Percentiles rank a stretch among this genome's conserved stretches.
Evolutionary conservation across 2,888 invertebrate species (phyloP).

Genomic region (Drosophila planitibia): DNA sequence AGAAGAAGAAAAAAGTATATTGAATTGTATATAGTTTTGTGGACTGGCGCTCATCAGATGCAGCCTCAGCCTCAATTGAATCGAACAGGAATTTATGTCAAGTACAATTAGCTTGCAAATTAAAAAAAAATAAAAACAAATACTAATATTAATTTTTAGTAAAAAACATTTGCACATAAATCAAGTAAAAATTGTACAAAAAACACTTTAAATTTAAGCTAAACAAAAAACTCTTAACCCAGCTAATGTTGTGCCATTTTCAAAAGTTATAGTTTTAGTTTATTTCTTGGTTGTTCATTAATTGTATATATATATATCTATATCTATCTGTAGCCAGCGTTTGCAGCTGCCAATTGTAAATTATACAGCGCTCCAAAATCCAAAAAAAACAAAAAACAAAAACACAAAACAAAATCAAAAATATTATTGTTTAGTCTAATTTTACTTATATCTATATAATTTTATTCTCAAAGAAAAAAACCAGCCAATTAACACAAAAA

Average conservation of each 20-base stretch:
- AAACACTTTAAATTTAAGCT: slow-evolving; percentile 52
- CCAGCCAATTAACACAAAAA: slow-evolving; percentile 54
- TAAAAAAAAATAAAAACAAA: slow-evolving; percentile 29
- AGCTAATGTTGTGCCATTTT: slow-evolving; percentile 77
- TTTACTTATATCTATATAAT: slow-evolving; percentile 49
- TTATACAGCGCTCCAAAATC: slow-evolving; percentile 55
- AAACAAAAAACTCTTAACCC: slow-evolving; percentile 43
- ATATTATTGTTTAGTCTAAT: slow-evolving; percentile 56
- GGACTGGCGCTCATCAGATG: slow-evolving; percentile 69
- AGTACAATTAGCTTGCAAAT: slow-evolving; percentile 69
- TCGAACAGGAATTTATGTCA: slow-evolving; percentile 80
- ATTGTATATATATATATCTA: slow-evolving; percentile 59
- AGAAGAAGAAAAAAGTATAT: too few relatives aligned
- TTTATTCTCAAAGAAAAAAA: slow-evolving; percentile 78
- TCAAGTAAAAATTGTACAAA: slow-evolving; percentile 73
- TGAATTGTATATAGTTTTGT: slow-evolving; percentile 56
- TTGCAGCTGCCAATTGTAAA: slow-evolving; percentile 78
- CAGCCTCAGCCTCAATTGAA: slow-evolving; percentile 40
- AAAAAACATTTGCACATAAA: slow-evolving; percentile 68
- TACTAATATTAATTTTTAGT: slow-evolving; percentile 32
- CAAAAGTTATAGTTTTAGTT: slow-evolving; percentile 50
- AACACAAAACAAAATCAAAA: slow-evolving; percentile 42
- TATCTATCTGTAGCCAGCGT: slow-evolving; percentile 37
- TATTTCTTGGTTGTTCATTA: slow-evolving; percentile 40
- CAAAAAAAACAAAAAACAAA: slow-evolving; percentile 40